These are phyloP conservation scores for Phacellophora camtschatica DNA, from an alignment of 30 jellyfish, hydroid and myxozoan genomes.

Conservation along the genomic window DNA sequence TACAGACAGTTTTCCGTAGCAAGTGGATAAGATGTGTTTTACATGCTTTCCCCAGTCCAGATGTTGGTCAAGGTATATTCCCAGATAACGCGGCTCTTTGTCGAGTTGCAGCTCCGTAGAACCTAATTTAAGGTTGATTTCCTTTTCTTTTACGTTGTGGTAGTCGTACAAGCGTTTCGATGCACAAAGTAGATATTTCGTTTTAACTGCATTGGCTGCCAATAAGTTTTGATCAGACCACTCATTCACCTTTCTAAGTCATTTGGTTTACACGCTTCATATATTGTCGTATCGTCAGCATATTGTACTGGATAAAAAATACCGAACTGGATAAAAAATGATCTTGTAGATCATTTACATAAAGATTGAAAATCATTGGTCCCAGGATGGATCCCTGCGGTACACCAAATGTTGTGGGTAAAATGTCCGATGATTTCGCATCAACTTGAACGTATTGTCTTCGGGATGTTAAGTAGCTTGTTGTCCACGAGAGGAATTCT, in stretches of 20 bases:
- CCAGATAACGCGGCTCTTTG: constrained; percentile 49
- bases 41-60: constrained; percentile 54
- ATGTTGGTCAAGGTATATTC: constrained; percentile 35
- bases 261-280: constrained; percentile 54
- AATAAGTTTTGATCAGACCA: constrained; percentile 58
- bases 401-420: constrained; percentile 10
- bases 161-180: constrained; percentile 47
- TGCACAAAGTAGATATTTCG: constrained; percentile 53
- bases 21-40: constrained; percentile 15
- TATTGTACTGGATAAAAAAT: constrained; percentile 34
- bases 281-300: constrained; percentile 72
- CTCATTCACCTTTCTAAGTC: constrained; percentile 46
- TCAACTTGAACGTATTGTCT: constrained; percentile 21
- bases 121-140: constrained; percentile 38
- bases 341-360: constrained; percentile 66
- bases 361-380: constrained; percentile 49
- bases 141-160: constrained; percentile 42
- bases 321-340: constrained; percentile 36
- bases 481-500: constrained; percentile 30
- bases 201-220: constrained; percentile 62
- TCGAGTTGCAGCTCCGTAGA: constrained; percentile 53
- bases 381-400: constrained; percentile 62
- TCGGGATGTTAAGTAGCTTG: constrained; percentile 23
- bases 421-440: constrained; percentile 12
- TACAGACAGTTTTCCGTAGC: constrained; percentile 30